phyloP scores from a whole-genome alignment of 2,888 invertebrate species.

The Heliconius cydno region DNA sequence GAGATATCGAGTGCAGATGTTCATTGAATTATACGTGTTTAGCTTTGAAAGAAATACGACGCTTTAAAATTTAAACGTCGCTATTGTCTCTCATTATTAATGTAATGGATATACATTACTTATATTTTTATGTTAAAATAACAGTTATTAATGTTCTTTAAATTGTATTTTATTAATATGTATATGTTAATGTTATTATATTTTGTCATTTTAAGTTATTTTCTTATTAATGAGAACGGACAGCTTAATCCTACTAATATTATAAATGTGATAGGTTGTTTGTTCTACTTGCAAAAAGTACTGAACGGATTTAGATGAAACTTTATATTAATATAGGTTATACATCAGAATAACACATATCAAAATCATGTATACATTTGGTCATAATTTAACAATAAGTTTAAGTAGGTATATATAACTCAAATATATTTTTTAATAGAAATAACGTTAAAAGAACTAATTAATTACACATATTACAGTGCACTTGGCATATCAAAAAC shows the following conservation, averaged over 20 bases:
- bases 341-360: no score
- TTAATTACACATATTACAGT: conserved; percentile 20
- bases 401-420: neutral
- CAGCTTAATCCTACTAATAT: neutral
- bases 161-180: neutral
- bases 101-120: conserved; percentile 1
- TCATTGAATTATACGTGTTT: conserved; percentile 70
- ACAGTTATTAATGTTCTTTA: neutral
- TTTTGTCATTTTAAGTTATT: neutral
- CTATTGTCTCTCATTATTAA: conserved; percentile 56
- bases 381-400: no score
- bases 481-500: conserved; percentile 6
- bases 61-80: conserved; percentile 65
- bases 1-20: conserved; percentile 81
- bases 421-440: neutral
- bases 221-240: neutral
- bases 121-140: neutral
- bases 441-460: conserved; percentile 22
- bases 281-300: no score
- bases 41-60: conserved; percentile 76
- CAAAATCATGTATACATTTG: no score
- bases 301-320: no score
- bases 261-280: no score
- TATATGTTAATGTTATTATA: neutral
- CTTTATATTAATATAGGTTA: no score